Conservation (phyloP, 2,797 vertebrate species). For the Amphiprion clarkii region DNA sequence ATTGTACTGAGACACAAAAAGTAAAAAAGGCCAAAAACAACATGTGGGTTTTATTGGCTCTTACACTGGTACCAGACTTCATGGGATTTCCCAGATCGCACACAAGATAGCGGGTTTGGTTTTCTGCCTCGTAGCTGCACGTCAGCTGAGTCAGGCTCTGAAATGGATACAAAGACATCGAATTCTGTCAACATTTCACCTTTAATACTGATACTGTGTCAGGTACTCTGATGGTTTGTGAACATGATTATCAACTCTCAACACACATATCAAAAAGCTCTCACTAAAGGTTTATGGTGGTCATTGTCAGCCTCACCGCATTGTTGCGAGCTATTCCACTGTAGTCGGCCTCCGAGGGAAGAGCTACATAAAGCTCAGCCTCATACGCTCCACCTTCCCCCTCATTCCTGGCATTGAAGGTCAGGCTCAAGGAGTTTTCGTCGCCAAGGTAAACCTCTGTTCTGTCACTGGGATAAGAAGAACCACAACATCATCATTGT, state of each 20-base stretch:
- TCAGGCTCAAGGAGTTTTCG: slow-evolving; percentile 89
- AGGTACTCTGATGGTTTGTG: too few relatives aligned
- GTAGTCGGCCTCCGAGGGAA: slow-evolving; percentile 91
- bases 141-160: slow-evolving; percentile 90
- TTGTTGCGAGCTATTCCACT: slow-evolving; percentile 90
- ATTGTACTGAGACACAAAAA: slow-evolving; percentile 31
- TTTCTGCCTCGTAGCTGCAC: slow-evolving; percentile 90
- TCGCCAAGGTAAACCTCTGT: slow-evolving; percentile 88
- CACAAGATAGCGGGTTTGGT: slow-evolving; percentile 88
- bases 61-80: slow-evolving; percentile 91
- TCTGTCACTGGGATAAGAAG: slow-evolving; percentile 82
- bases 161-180: slow-evolving; percentile 40
- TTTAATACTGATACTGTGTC: too few relatives aligned
- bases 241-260: too few relatives aligned
- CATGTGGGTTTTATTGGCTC: slow-evolving; percentile 58
- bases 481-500: neutral
- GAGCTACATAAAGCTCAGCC: slow-evolving; percentile 90
- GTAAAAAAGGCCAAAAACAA: slow-evolving; percentile 31
- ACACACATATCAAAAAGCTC: neutral
- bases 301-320: slow-evolving; percentile 79
- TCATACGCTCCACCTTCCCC: slow-evolving; percentile 95
- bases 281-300: neutral
- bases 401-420: slow-evolving; percentile 89
- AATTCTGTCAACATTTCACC: slow-evolving; percentile 4
- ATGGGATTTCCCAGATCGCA: slow-evolving; percentile 97